Percentiles rank a stretch among this genome's conserved stretches.
Conservation (phyloP, 2,888 invertebrate genomes). For the Acrocyrtus sp. region DNA sequence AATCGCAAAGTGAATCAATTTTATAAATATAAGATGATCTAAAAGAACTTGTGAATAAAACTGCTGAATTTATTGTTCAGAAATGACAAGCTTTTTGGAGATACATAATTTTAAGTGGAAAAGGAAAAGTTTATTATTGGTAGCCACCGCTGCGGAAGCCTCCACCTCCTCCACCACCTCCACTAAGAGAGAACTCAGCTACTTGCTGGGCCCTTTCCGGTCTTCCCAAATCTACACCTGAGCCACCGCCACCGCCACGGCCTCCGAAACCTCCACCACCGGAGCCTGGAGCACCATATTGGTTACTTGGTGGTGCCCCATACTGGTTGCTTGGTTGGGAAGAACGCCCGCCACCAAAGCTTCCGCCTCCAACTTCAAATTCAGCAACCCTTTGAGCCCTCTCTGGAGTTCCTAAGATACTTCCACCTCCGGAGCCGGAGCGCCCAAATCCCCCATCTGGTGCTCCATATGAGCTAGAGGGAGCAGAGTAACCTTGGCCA, state of each 20-base stretch:
- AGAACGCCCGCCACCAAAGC: conserved; percentile 22
- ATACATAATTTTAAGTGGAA: too few species aligned
- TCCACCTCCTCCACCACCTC: conserved; percentile 9
- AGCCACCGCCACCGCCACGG: conserved; percentile 12
- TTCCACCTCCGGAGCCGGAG: conserved; percentile 25
- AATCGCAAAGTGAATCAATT: too few species aligned
- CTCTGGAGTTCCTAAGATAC: conserved; percentile 27
- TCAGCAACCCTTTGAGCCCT: conserved; percentile 47
- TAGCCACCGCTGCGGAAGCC: conserved; percentile 24
- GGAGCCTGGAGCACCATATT: conserved; percentile 2
- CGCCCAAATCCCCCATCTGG: conserved; percentile 42
- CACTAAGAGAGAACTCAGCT: conserved; percentile 25
- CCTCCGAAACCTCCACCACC: background rate
- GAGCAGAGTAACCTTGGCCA: conserved; percentile 12
- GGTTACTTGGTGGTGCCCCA: background rate
- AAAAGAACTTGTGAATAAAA: too few species aligned
- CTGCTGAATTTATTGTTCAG: too few species aligned
- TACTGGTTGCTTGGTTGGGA: too few species aligned
- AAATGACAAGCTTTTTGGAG: too few species aligned
- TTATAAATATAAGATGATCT: too few species aligned
- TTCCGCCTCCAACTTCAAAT: conserved; percentile 47
- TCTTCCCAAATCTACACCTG: conserved; percentile 24
- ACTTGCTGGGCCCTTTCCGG: conserved; percentile 39
- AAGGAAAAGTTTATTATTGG: conserved; percentile 8
- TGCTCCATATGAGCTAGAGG: conserved; percentile 36